Base-by-base conservation (phyloP, 2,113 vertebrate species). In the Hoplias malabaricus region DNA sequence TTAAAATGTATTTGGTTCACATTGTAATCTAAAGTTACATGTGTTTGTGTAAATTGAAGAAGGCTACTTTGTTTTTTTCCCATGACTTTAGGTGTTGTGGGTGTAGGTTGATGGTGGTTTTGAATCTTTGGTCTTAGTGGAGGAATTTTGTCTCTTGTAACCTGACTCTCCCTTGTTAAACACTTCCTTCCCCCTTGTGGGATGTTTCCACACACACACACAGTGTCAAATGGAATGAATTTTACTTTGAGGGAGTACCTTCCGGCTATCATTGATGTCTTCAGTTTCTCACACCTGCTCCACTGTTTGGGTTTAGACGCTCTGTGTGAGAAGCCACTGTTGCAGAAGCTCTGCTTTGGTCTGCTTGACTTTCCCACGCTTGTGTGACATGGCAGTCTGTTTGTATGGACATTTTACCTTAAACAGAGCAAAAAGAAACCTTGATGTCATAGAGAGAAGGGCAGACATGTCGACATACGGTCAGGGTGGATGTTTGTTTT, bases 151-250 rank as follows among this genome's bases (percentile, higher is more conserved):
- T n/a, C 23, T 25, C 23, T 23, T 46, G 14, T 40, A 68, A 48
- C 48, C 33, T 68, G 72, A 25, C 48, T 70, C 36, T 75, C 54
- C 4, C 59, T 48, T 78, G 73, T 42, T 72, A 75, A 83, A 75
- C n/a, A 69, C 80, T 75, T 84, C 80, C 80, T 84, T 86, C 74
- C 80, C 75, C 66, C 34, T 56, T 19, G 29, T 19, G 48, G 65
- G 48, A 59, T 48, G 12, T 53, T 70, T 62, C 69, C 36, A 61
- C 29, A 33, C 56, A 56, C 10, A 56, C n/a, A 56, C 11, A 56
- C n/a, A 23, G 53, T 56, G 53, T 56, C 36, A 8, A 61, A 34
- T 42, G 29, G 57, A 63, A 21, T 19, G 42, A 16, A 21, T 23
- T 61, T 59, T 46, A 46, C 27, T 31, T 61, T 25, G 5, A 16